These are phyloP conservation scores for Myiagra hebetior DNA, from an alignment of 2,113 vertebrate genomes.

Conservation along the genomic window DNA sequence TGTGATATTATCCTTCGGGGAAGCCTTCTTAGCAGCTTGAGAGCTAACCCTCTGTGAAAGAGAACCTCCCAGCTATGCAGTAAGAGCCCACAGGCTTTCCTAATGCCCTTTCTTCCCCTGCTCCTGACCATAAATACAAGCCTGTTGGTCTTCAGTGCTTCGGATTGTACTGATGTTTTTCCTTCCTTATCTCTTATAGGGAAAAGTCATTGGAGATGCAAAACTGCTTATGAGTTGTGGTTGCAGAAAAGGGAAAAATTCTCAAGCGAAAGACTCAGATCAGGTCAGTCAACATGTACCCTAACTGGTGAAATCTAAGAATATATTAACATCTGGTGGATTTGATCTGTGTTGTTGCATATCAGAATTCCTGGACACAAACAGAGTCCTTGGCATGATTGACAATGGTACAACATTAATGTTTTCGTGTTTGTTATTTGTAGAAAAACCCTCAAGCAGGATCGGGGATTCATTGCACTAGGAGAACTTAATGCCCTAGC, in stretches of 20 bases:
- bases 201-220: conserved; percentile 55
- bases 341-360: neutral
- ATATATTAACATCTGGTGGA: neutral
- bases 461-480: neutral
- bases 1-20: neutral
- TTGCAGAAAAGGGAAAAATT: conserved; percentile 56
- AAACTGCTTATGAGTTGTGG: conserved; percentile 60
- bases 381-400: neutral
- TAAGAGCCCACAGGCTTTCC: neutral
- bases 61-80: neutral
- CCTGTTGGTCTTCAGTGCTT: neutral
- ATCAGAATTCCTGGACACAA: neutral
- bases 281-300: conserved; percentile 9
- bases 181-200: conserved; percentile 27
- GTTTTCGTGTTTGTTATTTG: neutral
- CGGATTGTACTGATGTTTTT: neutral
- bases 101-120: neutral
- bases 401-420: neutral
- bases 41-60: neutral
- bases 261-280: conserved; percentile 50
- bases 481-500: neutral
- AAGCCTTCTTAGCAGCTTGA: neutral
- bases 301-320: neutral
- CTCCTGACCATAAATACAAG: neutral
- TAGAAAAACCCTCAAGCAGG: neutral